Base-by-base conservation (phyloP, 2,797 vertebrate species). In the Poeciliopsis infans region DNA sequence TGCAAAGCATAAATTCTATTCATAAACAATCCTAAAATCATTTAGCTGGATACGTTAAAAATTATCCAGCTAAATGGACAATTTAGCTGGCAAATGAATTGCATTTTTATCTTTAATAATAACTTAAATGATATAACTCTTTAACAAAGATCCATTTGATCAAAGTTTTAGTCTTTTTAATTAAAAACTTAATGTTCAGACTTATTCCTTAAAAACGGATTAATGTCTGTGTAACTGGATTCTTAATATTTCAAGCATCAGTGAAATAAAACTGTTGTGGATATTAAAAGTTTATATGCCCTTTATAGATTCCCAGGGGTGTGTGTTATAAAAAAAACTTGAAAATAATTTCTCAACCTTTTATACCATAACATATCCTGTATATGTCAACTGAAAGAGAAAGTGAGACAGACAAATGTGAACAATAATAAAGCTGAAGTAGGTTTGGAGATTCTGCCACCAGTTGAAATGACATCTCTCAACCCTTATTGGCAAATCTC, bases 201-300 rank as follows among this genome's bases (percentile, higher is more conserved):
- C 2, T 51, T 49, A 68, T 36, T 69, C 75, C 66, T 7, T 76
- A 12, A 66, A 47, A 28, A 41, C 5, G 0, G 13, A 75, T 36
- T 77, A 16, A 57, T 72, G 8, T 51, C 23, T 71, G 5, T 69
- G 13, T 57, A 51, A 81, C 59, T 64, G 53, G 20, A 25, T 57
- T 77, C 49, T 80, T 47, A 31, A 88, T 1, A 68, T 71, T 69
- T 25, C 23, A 1, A 10, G 23, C n/a, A 28, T 47, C 39, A 76
- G 69, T 68, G 39, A 79, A 79, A 36, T 46, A 78, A 81, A 82
- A 39, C 28, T 45, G 41, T 7, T 31, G n/a, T 31, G 4, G 28
- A 59, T 31, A 59, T 59, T 28, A 31, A 59, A 59, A 5, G 57
- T 59, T 31, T 28, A 59, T 13, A 15, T 31, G 28, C 25, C 28